Evolutionary conservation across 2,113 vertebrate genomes (phyloP).

Genomic region (Oryzias curvinotus): DNA sequence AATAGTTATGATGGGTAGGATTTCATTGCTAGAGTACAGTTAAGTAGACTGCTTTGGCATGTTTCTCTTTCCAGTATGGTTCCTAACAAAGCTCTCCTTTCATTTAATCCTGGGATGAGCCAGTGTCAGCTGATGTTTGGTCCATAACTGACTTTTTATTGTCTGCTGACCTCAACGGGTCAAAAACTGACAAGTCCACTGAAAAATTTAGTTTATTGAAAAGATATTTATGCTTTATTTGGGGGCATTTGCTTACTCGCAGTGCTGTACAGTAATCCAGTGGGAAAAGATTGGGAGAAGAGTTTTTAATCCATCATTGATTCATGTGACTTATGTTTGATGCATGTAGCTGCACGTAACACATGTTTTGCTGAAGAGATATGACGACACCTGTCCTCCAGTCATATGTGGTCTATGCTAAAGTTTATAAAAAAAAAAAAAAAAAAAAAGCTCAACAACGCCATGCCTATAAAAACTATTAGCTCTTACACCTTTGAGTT

Average conservation of each 20-base stretch:
- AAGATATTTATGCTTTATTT: neutral
- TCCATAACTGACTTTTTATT: constrained; percentile 18
- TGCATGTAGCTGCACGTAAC: too few species aligned
- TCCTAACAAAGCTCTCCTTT: constrained; percentile 40
- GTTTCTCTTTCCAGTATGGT: constrained; percentile 20
- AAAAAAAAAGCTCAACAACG: too few species aligned
- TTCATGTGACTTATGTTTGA: too few species aligned
- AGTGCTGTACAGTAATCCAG: neutral
- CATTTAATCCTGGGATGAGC: constrained; percentile 41
- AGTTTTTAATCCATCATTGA: neutral
- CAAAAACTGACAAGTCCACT: neutral
- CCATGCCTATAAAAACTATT: neutral
- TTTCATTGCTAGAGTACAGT: constrained; percentile 49
- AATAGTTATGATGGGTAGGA: constrained; percentile 35
- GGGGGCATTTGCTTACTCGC: neutral
- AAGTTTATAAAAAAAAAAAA: neutral
- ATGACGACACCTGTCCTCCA: too few species aligned
- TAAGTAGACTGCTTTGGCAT: constrained; percentile 45
- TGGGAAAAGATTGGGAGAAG: neutral
- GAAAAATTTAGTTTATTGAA: neutral
- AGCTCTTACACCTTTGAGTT: constrained; percentile 21
- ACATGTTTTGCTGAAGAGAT: too few species aligned
- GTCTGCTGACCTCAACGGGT: constrained; percentile 30
- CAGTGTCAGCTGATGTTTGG: constrained; percentile 29
- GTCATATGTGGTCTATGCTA: neutral